Conservation (phyloP, 2,113 vertebrate genomes). For the Trogon melanurus region DNA sequence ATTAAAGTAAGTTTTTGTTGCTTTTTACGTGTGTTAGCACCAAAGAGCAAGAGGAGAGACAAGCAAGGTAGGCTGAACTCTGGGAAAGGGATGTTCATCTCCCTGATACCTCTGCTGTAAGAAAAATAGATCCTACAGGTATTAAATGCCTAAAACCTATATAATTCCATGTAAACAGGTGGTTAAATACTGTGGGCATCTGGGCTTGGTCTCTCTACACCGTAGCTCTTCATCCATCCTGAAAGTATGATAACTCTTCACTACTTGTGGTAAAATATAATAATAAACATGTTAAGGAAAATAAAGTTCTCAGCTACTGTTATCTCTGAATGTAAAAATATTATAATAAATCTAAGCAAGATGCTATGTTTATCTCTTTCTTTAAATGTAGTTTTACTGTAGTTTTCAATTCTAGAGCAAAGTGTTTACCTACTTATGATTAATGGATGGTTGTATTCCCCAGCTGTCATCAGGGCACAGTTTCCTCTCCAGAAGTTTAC, state of each 20-base stretch:
- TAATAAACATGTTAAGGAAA: neutral
- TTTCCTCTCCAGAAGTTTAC: neutral
- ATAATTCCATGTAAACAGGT: neutral
- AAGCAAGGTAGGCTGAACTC: neutral
- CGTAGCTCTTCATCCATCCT: neutral
- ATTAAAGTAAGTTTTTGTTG: neutral
- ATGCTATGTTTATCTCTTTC: neutral
- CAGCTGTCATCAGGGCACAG: neutral
- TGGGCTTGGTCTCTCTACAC: neutral
- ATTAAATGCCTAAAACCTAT: neutral
- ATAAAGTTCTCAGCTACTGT: neutral
- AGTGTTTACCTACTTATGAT: neutral
- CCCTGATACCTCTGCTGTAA: neutral
- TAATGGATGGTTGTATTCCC: neutral
- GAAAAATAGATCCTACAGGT: neutral
- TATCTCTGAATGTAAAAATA: neutral
- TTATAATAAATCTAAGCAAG: neutral
- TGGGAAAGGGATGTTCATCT: accelerated
- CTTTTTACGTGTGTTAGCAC: neutral
- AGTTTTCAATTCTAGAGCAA: neutral
- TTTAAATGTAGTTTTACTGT: neutral
- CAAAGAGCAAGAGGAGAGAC: neutral
- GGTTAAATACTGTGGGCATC: neutral
- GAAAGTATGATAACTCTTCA: neutral
- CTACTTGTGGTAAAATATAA: neutral